Base-by-base conservation (phyloP, 2,797 vertebrate genomes). In the Novumbra hubbsi region DNA sequence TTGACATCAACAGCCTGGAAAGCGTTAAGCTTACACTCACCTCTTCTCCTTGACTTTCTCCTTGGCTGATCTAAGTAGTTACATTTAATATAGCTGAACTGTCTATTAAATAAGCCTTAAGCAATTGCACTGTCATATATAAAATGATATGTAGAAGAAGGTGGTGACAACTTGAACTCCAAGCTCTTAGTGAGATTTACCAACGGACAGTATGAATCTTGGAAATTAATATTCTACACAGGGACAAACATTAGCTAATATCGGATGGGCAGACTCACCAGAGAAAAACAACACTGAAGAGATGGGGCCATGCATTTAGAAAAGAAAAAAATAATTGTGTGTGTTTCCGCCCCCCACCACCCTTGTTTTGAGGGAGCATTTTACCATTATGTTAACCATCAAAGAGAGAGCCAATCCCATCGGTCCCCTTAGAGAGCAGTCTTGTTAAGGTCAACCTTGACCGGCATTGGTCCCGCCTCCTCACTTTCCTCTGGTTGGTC, bases 401-500 rank as follows among this genome's bases (percentile, higher is more conserved):
- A n/a, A n/a, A 66, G 73, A 74, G 64, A 80, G 70, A 67, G 70
- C 78, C n/a, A 38, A 78, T 70, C 50, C 74, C 68, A 19, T 32
- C 70, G 72, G 71, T 73, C 70, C 68, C 19, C 91, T 96, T 38
- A 99, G 90, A 99, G 92, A 19, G 92, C 85, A 17, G 96, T 97
- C 88, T 96, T 96, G 91, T 94, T 94, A 87, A 99, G 92, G 87
- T 97, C 95, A n/a, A 98, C 94, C 89, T 97, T 98, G 86, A 98
- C 94, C 0, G 96, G 96, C 81, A 97, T 94, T 0, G 95, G 95
- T 50, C 94, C 96, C 0, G 90, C 94, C 60, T 95, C 96, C 80
- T 93, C 94, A 9, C 79, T 76, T 3, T 94, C 89, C 8, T 90
- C 94, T 0, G 90, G 79, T 0, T 94, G 93, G 83, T 93, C 94